Percentiles rank a stretch among this genome's conserved stretches.
Conservation (phyloP, 2,888 invertebrate species). For the Cheilosia pagana region DNA sequence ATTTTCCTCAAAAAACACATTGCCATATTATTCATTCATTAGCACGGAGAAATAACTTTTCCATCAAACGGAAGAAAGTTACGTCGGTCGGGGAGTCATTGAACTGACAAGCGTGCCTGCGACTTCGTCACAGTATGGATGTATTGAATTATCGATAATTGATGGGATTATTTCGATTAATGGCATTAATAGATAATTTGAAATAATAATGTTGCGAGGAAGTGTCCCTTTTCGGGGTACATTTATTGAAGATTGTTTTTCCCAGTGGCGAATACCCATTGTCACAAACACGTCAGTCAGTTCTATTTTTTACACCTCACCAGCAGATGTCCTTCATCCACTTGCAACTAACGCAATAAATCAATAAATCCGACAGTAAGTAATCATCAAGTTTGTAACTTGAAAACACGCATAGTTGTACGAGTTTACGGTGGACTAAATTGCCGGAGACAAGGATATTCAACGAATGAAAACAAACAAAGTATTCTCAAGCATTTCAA, state of each 20-base stretch:
- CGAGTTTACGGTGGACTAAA: neutral
- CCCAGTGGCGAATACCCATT: neutral
- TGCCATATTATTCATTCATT: slow-evolving; percentile 53
- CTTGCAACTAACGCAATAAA: neutral
- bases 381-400: neutral
- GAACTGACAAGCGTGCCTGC: neutral
- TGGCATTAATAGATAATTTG: neutral
- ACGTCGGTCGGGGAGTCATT: slow-evolving; percentile 22
- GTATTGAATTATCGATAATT: slow-evolving; percentile 15
- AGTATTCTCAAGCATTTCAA: neutral
- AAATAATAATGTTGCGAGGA: neutral
- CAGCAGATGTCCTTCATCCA: neutral
- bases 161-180: slow-evolving; percentile 9
- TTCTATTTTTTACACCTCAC: slow-evolving; percentile 2
- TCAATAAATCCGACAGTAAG: neutral
- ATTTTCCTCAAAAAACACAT: neutral
- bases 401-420: neutral
- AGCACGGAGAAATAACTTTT: slow-evolving; percentile 5
- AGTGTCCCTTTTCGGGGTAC: slow-evolving; percentile 4
- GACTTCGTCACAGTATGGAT: neutral
- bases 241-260: too few species aligned
- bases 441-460: slow-evolving; percentile 11
- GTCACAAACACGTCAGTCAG: slow-evolving; percentile 52
- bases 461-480: slow-evolving; percentile 14
- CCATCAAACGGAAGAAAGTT: slow-evolving; percentile 5